Conservation (phyloP, 2,797 vertebrate species). For the Harpagifer antarcticus region DNA sequence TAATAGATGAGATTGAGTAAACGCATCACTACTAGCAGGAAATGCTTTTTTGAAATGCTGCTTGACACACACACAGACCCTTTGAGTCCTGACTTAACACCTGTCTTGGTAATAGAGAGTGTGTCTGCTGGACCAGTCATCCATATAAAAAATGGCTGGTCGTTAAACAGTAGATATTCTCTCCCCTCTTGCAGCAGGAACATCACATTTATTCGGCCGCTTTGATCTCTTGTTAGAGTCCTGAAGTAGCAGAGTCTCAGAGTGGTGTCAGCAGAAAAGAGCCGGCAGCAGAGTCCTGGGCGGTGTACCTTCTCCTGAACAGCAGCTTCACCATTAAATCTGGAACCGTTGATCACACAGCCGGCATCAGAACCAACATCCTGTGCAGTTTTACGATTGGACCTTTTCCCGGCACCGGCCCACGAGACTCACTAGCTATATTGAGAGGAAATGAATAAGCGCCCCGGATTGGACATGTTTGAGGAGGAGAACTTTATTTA, state of each 20-base stretch:
- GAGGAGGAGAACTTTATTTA: constrained; percentile 92
- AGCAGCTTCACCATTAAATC: constrained; percentile 72
- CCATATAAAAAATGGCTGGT: constrained; percentile 53
- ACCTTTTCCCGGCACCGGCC: constrained; percentile 57
- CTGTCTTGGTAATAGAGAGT: constrained; percentile 39
- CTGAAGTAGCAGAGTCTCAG: constrained; percentile 67
- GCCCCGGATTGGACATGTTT: constrained; percentile 67
- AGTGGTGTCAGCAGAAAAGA: constrained; percentile 71
- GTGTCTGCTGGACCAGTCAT: constrained; percentile 54
- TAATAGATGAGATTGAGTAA: constrained; percentile 12
- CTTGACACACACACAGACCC: constrained; percentile 14
- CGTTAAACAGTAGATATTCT: constrained; percentile 61
- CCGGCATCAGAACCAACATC: constrained; percentile 58
- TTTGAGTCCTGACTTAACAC: constrained; percentile 36
- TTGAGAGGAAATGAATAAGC: constrained; percentile 76
- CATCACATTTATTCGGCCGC: constrained; percentile 68
- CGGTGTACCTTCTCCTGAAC: constrained; percentile 29
- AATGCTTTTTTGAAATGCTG: constrained; percentile 22
- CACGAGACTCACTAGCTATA: constrained; percentile 68
- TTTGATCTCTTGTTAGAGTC: constrained; percentile 74
- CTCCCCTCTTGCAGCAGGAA: constrained; percentile 47
- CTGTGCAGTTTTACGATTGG: constrained; percentile 61
- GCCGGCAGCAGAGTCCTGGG: constrained; percentile 35
- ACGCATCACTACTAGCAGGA: constrained; percentile 9
- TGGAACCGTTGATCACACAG: constrained; percentile 69